phyloP scores from a whole-genome alignment of 2,113 vertebrate species.

The Aythya baeri region DNA sequence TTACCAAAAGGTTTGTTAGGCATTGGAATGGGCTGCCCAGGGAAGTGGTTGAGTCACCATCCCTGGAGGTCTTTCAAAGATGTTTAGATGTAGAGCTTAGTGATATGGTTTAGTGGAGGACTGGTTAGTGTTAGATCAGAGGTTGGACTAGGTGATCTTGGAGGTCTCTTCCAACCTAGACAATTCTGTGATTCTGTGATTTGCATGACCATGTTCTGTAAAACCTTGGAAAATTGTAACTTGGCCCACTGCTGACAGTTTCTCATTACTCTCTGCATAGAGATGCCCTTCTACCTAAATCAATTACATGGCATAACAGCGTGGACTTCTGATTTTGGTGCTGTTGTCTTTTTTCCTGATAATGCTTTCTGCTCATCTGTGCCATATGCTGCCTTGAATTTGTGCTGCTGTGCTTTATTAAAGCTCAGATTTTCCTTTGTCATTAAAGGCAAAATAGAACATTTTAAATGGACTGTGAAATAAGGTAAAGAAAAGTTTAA shows the following conservation, averaged over 20 bases:
- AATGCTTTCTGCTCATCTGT: conserved; percentile 15
- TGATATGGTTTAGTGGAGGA: too few relatives aligned
- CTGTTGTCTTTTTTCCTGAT: conserved; percentile 7
- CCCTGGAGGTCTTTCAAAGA: too few relatives aligned
- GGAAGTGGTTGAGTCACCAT: too few relatives aligned
- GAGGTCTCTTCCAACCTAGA: too few relatives aligned
- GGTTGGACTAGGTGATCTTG: too few relatives aligned
- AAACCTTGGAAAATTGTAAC: background rate
- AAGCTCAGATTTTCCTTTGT: conserved; percentile 60
- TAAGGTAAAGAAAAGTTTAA: conserved; percentile 78
- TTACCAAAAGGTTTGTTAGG: too few relatives aligned
- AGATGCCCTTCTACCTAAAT: background rate
- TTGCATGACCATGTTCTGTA: background rate
- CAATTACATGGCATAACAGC: background rate
- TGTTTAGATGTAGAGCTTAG: too few relatives aligned
- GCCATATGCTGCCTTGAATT: conserved; percentile 62
- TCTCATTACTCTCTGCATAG: background rate
- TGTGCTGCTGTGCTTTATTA: conserved; percentile 67
- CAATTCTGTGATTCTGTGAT: background rate
- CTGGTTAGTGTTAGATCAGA: too few relatives aligned
- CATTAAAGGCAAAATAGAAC: conserved; percentile 60
- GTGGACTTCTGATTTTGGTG: conserved; percentile 33
- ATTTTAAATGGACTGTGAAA: conserved; percentile 78
- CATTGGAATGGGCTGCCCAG: too few relatives aligned
- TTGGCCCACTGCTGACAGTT: background rate